These are phyloP conservation scores for Paraescarpia echinospica DNA, from an alignment of 1,140 invertebrate genomes.

Conservation along the genomic window DNA sequence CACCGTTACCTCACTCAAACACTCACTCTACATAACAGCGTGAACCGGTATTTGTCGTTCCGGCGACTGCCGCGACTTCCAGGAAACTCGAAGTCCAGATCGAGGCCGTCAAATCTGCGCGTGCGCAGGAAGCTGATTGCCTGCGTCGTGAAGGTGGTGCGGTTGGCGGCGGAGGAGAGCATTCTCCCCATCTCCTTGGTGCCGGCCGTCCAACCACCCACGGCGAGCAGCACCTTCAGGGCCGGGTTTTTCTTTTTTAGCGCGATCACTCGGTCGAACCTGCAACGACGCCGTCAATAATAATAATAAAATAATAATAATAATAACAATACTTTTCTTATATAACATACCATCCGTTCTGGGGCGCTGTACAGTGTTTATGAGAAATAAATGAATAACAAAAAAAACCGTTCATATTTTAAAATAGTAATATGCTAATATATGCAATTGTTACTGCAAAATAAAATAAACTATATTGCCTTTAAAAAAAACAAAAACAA, in stretches of 20 bases:
- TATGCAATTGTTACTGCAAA: too few relatives aligned
- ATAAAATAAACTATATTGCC: too few relatives aligned
- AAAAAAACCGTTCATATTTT: too few relatives aligned
- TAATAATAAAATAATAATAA: too few relatives aligned
- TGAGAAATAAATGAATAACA: too few relatives aligned
- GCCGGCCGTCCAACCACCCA: slow-evolving; percentile 76
- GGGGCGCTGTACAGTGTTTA: too few relatives aligned
- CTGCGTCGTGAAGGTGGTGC: slow-evolving; percentile 30
- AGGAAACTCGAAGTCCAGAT: slow-evolving; percentile 94
- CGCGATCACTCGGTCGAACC: background rate
- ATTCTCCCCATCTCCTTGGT: slow-evolving; percentile 66
- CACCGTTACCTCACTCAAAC: background rate
- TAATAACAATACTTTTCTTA: too few relatives aligned
- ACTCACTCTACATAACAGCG: slow-evolving; percentile 70
- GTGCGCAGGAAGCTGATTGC: slow-evolving; percentile 84
- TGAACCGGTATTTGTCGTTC: slow-evolving; percentile 74
- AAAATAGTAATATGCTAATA: too few relatives aligned
- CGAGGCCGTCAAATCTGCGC: slow-evolving; percentile 91
- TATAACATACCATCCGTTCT: too few relatives aligned
- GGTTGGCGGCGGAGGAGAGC: slow-evolving; percentile 25
- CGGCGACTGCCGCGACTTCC: slow-evolving; percentile 48
- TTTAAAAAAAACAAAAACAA: too few relatives aligned
- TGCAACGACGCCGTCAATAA: background rate
- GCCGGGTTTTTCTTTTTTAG: background rate
- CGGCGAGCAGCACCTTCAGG: slow-evolving; percentile 67